Evolutionary conservation across 64 coral and sea anemone genomes (phyloP).

Genomic region (Montipora cactus): DNA sequence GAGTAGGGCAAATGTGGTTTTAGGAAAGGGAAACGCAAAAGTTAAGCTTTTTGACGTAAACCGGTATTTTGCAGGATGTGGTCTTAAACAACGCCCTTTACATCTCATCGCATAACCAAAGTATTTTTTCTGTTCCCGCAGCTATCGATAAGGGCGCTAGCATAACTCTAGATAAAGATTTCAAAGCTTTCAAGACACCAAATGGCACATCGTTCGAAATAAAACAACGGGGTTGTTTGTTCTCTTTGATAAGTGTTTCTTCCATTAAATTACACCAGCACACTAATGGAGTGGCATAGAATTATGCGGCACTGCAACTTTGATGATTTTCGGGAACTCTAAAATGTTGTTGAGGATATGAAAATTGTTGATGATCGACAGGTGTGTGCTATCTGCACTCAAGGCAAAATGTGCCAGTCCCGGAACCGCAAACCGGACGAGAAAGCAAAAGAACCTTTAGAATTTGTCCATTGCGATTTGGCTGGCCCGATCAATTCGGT

Average conservation of each 20-base stretch:
- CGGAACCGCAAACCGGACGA: constrained; percentile 13
- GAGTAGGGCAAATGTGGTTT: constrained; percentile 10
- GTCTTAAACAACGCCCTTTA: constrained; percentile 1
- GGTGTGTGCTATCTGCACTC: constrained; percentile 8
- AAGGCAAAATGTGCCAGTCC: constrained; percentile 34
- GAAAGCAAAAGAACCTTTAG: constrained; percentile 30
- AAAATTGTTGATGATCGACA: constrained; percentile 34
- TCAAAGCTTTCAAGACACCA: not conserved
- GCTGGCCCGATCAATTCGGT: constrained; percentile 12
- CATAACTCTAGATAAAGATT: not conserved
- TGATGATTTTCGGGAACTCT: not conserved
- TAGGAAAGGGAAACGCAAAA: constrained; percentile 5
- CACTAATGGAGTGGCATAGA: constrained; percentile 34
- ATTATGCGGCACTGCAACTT: constrained; percentile 41
- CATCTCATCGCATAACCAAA: constrained; percentile 10
- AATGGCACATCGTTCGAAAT: constrained; percentile 22
- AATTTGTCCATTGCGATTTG: constrained; percentile 22
- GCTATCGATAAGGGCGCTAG: not conserved
- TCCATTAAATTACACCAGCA: constrained; percentile 6
- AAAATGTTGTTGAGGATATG: constrained; percentile 6
- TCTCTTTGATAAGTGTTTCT: not conserved
- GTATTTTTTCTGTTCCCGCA: constrained; percentile 42
- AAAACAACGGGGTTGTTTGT: not conserved
- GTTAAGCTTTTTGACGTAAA: constrained; percentile 33
- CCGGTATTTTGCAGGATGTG: constrained; percentile 10